phyloP scores from a whole-genome alignment of 2,888 invertebrate species.

The Reticulitermes lucifugus region DNA sequence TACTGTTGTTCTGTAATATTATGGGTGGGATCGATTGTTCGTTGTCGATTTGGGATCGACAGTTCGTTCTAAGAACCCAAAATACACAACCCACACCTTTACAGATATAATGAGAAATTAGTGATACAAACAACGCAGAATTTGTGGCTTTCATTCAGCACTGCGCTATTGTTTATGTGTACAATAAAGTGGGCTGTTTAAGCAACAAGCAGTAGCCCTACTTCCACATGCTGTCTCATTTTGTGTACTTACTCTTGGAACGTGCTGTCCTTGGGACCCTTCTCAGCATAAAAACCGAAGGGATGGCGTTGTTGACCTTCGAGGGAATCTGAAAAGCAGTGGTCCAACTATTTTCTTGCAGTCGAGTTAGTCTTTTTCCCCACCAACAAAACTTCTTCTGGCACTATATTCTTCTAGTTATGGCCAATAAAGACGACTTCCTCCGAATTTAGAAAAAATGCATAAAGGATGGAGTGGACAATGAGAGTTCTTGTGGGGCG shows the following conservation, averaged over 20 bases:
- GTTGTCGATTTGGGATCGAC: too few species aligned
- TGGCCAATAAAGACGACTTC: conserved; percentile 38
- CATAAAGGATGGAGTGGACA: background rate
- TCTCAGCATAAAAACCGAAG: conserved; percentile 19
- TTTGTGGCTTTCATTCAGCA: too few species aligned
- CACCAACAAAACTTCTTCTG: background rate
- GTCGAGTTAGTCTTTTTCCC: background rate
- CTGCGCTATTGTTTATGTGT: too few species aligned
- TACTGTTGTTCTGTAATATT: too few species aligned
- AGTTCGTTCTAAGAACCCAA: too few species aligned
- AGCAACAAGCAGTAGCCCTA: too few species aligned
- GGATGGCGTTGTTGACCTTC: conserved; percentile 44
- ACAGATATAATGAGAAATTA: too few species aligned
- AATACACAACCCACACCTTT: too few species aligned
- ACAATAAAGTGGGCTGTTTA: too few species aligned
- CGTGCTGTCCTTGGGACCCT: background rate
- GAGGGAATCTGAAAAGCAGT: conserved; percentile 41
- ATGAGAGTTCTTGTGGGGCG: background rate
- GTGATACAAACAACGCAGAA: too few species aligned
- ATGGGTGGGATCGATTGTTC: too few species aligned
- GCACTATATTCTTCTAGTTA: conserved; percentile 38
- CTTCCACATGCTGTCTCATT: background rate
- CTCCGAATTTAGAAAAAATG: conserved; percentile 16
- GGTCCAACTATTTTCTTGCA: conserved; percentile 21
- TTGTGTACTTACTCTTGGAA: conserved; percentile 11